Evolutionary conservation across 1,140 invertebrate genomes (phyloP).

Genomic region (Patella vulgata): DNA sequence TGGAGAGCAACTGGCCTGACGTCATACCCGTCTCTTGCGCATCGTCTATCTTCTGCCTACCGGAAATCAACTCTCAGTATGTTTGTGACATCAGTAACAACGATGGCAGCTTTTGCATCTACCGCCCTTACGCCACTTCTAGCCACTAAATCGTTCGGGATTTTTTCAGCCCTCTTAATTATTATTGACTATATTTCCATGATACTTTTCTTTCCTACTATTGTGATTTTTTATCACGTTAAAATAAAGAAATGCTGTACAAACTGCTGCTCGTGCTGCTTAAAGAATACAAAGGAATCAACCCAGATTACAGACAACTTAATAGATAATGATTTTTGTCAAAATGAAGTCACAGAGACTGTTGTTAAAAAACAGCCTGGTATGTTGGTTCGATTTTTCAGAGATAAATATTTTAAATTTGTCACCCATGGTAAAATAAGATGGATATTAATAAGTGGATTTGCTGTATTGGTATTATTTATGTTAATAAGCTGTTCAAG

Average conservation of each 20-base stretch:
- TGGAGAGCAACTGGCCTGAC: constrained; percentile 45
- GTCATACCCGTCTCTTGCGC: constrained; percentile 36
- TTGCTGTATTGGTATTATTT: constrained; percentile 19
- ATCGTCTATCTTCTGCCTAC: constrained; percentile 55
- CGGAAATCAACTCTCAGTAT: constrained; percentile 49
- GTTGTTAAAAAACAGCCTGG: constrained; percentile 20
- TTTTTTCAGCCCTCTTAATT: constrained; percentile 56
- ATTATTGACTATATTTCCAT: constrained; percentile 56
- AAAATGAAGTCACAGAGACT: not conserved
- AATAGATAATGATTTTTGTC: not conserved
- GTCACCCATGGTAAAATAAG: constrained; percentile 33
- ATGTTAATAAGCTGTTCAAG: constrained; percentile 31
- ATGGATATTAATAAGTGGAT: constrained; percentile 35
- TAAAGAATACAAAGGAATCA: not conserved
- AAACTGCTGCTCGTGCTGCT: constrained; percentile 14
- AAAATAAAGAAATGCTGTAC: constrained; percentile 31
- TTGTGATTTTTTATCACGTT: constrained; percentile 51
- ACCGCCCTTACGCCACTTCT: constrained; percentile 51
- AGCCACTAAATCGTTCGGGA: constrained; percentile 49
- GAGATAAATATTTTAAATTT: constrained; percentile 30
- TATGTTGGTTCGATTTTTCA: constrained; percentile 36
- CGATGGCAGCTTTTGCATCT: constrained; percentile 52
- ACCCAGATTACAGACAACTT: not conserved
- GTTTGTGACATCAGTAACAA: constrained; percentile 58
- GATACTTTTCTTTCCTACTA: constrained; percentile 53